Evolutionary conservation across 2,888 invertebrate species (phyloP).

Genomic region (Euplexia lucipara): DNA sequence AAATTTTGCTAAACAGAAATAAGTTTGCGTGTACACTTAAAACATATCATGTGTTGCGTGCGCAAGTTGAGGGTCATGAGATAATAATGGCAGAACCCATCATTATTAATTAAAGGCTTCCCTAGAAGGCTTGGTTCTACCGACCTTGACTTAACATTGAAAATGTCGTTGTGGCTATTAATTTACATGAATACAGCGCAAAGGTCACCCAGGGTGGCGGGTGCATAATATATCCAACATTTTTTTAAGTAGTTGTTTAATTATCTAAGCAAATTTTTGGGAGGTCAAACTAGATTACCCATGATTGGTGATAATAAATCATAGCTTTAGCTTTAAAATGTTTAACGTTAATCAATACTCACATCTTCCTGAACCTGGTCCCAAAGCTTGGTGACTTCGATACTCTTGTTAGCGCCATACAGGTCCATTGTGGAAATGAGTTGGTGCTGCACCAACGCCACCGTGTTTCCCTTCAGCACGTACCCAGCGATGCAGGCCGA

Average conservation of each 20-base stretch:
- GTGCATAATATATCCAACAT: too few relatives aligned
- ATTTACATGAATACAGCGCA: background rate
- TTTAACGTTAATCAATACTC: constrained; percentile 67
- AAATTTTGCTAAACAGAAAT: too few relatives aligned
- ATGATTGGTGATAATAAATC: too few relatives aligned
- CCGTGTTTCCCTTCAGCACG: constrained; percentile 91
- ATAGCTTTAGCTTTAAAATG: too few relatives aligned
- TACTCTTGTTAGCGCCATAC: constrained; percentile 78
- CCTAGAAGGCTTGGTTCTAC: constrained; percentile 41
- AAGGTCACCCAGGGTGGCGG: background rate
- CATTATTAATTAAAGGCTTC: constrained; percentile 24
- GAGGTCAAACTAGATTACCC: too few relatives aligned
- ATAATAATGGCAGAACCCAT: constrained; percentile 4
- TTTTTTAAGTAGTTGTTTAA: too few relatives aligned
- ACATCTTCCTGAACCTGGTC: constrained; percentile 92
- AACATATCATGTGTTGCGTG: constrained; percentile 36
- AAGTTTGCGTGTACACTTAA: constrained; percentile 24
- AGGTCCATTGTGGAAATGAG: constrained; percentile 87
- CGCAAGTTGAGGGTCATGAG: constrained; percentile 24
- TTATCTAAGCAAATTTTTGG: too few relatives aligned
- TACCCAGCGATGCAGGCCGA: constrained; percentile 95
- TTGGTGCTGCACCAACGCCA: constrained; percentile 87
- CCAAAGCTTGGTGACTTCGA: constrained; percentile 90
- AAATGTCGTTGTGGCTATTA: constrained; percentile 6
- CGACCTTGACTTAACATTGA: constrained; percentile 10